These are phyloP conservation scores for Callopanchax toddi DNA, from an alignment of 2,113 vertebrate species.

Conservation along the genomic window DNA sequence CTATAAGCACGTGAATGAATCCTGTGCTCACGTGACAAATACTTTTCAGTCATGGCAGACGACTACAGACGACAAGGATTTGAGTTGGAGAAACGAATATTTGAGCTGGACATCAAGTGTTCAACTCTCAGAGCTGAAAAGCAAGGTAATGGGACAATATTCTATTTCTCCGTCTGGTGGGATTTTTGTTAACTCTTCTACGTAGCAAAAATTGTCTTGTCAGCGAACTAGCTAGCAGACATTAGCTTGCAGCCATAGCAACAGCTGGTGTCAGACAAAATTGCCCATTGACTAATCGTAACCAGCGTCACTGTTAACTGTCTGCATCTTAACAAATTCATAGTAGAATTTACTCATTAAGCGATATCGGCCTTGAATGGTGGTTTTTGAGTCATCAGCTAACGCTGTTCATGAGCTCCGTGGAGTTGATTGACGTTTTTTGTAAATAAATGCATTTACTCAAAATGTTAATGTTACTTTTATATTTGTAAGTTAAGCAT, in stretches of 20 bases:
- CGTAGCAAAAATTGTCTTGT: not conserved
- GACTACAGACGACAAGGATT: conserved; percentile 82
- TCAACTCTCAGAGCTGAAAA: conserved; percentile 79
- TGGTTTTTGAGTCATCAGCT: conserved; percentile 3
- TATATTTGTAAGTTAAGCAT: too few species aligned
- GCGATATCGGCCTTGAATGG: not conserved
- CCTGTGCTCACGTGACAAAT: conserved; percentile 75
- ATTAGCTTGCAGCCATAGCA: conserved; percentile 62
- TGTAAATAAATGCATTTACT: too few species aligned
- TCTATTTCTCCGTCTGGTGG: not conserved
- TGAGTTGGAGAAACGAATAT: conserved; percentile 84
- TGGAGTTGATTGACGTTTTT: not conserved
- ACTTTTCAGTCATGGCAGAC: conserved; percentile 83
- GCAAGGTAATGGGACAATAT: conserved; percentile 69
- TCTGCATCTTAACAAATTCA: too few species aligned
- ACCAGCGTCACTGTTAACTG: accelerated
- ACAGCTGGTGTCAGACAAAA: conserved; percentile 46
- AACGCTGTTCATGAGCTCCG: conserved; percentile 33
- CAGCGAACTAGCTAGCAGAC: conserved; percentile 37
- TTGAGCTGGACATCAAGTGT: conserved; percentile 83
- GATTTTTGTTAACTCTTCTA: not conserved
- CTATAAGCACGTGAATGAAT: conserved; percentile 73
- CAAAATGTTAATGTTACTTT: too few species aligned
- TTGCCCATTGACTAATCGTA: conserved; percentile 1
- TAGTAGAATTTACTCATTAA: too few species aligned